Base-by-base conservation (phyloP, 2,113 vertebrate species). In the Mastomys natalensis region DNA sequence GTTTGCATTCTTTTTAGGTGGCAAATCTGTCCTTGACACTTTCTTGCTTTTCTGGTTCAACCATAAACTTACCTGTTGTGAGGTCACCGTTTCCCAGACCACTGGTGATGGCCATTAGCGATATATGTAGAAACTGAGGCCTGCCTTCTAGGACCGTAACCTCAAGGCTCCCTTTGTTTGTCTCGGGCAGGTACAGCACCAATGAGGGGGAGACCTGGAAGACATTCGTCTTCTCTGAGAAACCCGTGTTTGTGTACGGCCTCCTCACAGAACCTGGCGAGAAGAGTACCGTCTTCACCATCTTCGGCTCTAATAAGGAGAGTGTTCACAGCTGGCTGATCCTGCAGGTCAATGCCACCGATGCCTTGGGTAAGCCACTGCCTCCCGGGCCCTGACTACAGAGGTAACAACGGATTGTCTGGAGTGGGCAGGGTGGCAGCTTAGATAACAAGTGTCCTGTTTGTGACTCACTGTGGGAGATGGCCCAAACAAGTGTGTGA, bases 131-230 rank as follows among this genome's bases (percentile, higher is more conserved):
- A 80, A 80, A 31, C 60, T 45, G 40, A n/a, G 45, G 40, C 60
- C 15, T 70, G 51, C 43, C n/a, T 81, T n/a, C 24, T 0, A 37
- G 62, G n/a, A 43, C 8, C 60, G 3, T 90, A 87, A 89, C 87
- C 34, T 15, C 3, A 64, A 31, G 43, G 9, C 19, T 51, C 8
- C 80, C 37, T 89, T 91, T 0, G 0, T 29, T 93, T 72, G 26
- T 48, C 1, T 48, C 51, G 48, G 92, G 24, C 98, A 99, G 99
- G 96, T 99, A 99, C 97, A 99, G 99, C 97, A 99, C 99, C 74
- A 99, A 99, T 0, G 99, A 99, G 98, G 99, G 99, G 2, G 99
- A 99, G 97, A 99, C 99, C 0, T 99, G 99, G 99, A 99, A 99
- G 3, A 98, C 98, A 0, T 99, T 99, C 93, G 95, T 98, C 55